A percentile compares a stretch with the other conserved stretches of the same genome.
These are phyloP conservation scores for Leptopilina drosophilae DNA, from an alignment of 2,888 invertebrate genomes.

Conservation along the genomic window DNA sequence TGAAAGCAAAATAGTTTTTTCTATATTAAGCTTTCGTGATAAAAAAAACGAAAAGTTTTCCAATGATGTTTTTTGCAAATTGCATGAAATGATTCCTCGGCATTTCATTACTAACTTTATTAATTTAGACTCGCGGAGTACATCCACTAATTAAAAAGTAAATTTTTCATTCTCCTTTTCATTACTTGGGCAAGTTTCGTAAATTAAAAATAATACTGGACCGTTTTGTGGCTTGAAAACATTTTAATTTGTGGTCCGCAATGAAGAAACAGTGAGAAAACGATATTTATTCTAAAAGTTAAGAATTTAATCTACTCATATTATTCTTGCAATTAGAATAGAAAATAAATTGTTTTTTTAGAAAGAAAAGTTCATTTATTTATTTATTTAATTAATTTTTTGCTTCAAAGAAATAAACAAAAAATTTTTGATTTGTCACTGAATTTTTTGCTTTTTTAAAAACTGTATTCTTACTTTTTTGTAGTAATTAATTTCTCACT, in stretches of 20 bases:
- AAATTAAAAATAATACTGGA: slow-evolving; percentile 5
- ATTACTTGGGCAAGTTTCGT: slow-evolving; percentile 5
- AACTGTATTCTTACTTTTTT: too few species aligned
- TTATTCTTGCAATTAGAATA: too few species aligned
- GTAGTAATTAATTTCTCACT: too few species aligned
- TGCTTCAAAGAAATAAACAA: too few species aligned
- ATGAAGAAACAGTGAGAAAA: background rate
- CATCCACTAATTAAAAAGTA: slow-evolving; percentile 8
- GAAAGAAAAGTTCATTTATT: too few species aligned
- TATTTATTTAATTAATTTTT: too few species aligned
- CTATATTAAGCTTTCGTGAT: background rate
- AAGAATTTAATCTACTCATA: too few species aligned
- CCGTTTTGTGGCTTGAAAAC: slow-evolving; percentile 3
- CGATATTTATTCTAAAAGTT: background rate
- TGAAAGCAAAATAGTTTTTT: too few species aligned
- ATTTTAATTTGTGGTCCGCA: slow-evolving; percentile 3
- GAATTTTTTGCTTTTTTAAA: too few species aligned
- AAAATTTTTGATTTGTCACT: too few species aligned
- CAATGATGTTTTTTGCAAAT: slow-evolving; percentile 1
- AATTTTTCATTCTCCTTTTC: slow-evolving; percentile 9
- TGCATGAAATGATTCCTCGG: background rate
- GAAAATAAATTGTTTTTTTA: too few species aligned
- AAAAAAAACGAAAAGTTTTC: background rate
- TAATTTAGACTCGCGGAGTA: background rate
- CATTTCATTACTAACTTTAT: slow-evolving; percentile 20